Base-by-base conservation (phyloP, 2,888 invertebrate genomes). In the Subacronicta megacephala region DNA sequence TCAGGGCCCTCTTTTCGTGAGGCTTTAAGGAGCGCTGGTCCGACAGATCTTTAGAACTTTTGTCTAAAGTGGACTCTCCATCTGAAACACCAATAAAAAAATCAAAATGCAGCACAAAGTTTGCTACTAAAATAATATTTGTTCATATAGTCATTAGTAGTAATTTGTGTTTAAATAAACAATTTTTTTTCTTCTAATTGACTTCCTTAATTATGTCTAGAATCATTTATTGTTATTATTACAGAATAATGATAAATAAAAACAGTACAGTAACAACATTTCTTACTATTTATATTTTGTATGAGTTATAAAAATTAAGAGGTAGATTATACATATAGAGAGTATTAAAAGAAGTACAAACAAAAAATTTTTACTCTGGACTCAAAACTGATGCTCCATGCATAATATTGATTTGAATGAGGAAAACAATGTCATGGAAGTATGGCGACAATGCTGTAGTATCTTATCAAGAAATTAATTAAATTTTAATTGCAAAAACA, bases 1-100 rank as follows among this genome's bases (percentile, higher is more conserved):
- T 98, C 1, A 98, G 90, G 12, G 97, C 97, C 85, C 97, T 94
- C 81, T 96, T 96, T 85, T 98, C 98, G 85, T 98, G 97, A 2
- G 97, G 97, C 81, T 97, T 97, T 44, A 98, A 95, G n/a, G 87
- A 84, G 12, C 88, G 82, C 62, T 90, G 88, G 67, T 88, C 85
- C 29, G 80, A 84, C 41, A 84, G 81, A 46, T 86, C 87, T 64
- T 88, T 92, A 4, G 82, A 78, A 26, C 72, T 88, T 72, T 92
- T 93, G 67, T 93, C 93, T 71, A 93, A 76, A 35, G 88, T 85
- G 37, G 93, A 89, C 55, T 92, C 92, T 13, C 88, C 91, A 90
- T 94, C 94, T 94, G 75, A 38, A 89, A 88, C 18, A 56, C 20
- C 47, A 36, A 43, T 23, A 3, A 16, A 10, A 15, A 13, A 5